These are phyloP conservation scores for Euglossa dilemma DNA, from an alignment of 1,140 invertebrate genomes.

Conservation along the genomic window DNA sequence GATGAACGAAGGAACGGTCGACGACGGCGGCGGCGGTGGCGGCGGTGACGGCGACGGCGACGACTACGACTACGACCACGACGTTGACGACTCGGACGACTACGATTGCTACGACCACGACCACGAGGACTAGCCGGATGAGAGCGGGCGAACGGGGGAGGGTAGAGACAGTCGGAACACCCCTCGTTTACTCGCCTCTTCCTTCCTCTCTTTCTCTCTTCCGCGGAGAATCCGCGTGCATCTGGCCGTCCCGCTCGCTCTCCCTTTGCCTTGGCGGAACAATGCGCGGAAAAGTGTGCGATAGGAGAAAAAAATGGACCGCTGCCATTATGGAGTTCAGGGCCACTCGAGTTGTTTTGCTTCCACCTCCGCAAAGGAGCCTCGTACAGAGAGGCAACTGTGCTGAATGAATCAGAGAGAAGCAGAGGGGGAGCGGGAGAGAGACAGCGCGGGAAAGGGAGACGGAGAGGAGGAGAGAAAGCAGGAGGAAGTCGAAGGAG, in stretches of 20 bases:
- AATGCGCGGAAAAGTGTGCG: slow-evolving; percentile 70
- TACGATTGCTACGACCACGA: slow-evolving; percentile 8
- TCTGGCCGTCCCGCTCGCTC: slow-evolving; percentile 3
- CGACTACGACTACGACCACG: slow-evolving; percentile 19
- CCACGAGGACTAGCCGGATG: not conserved
- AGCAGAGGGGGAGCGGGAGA: slow-evolving; percentile 20
- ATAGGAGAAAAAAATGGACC: slow-evolving; percentile 70
- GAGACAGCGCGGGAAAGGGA: not conserved
- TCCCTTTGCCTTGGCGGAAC: slow-evolving; percentile 53
- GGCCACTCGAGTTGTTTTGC: slow-evolving; percentile 72
- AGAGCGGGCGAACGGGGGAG: no score
- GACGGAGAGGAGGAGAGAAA: not conserved
- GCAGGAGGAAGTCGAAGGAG: slow-evolving; percentile 20
- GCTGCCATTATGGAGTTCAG: slow-evolving; percentile 72
- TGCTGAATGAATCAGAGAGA: slow-evolving; percentile 69
- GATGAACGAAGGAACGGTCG: slow-evolving; percentile 64
- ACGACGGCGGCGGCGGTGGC: slow-evolving; percentile 27
- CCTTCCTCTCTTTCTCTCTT: slow-evolving; percentile 6
- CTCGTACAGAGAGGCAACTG: slow-evolving; percentile 69
- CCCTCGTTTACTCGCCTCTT: slow-evolving; percentile 1
- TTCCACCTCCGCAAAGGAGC: slow-evolving; percentile 70
- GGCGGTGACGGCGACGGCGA: slow-evolving; percentile 4
- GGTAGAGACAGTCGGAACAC: not conserved
- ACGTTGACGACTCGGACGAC: slow-evolving; percentile 23
- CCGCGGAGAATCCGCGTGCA: not conserved